These are phyloP conservation scores for Thyatira batis DNA, from an alignment of 2,888 invertebrate genomes.

Conservation along the genomic window DNA sequence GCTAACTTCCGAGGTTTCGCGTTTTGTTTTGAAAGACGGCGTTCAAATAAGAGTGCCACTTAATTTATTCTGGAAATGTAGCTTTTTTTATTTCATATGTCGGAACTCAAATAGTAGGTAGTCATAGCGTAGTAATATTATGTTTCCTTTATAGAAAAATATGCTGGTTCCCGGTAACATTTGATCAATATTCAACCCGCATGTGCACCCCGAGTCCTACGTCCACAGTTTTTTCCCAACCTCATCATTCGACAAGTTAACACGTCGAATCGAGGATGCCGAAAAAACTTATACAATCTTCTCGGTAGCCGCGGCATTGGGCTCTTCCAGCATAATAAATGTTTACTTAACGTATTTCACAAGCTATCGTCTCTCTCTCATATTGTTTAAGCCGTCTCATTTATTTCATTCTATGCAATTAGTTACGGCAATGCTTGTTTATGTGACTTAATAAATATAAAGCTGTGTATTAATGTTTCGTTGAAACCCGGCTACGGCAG, in stretches of 20 bases:
- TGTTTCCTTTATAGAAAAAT: background rate
- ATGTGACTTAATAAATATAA: constrained; percentile 36
- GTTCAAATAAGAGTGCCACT: background rate
- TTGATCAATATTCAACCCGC: constrained; percentile 60
- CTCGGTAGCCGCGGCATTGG: constrained; percentile 37
- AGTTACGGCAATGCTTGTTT: constrained; percentile 39
- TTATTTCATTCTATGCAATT: constrained; percentile 37
- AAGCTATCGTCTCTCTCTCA: constrained; percentile 38
- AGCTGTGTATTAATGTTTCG: constrained; percentile 30
- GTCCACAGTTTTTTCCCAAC: constrained; percentile 53
- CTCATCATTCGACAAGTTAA: constrained; percentile 56
- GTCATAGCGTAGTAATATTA: background rate
- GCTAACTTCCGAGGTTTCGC: background rate
- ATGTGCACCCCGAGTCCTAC: constrained; percentile 36
- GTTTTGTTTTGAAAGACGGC: background rate
- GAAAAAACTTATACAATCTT: constrained; percentile 49
- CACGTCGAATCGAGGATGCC: constrained; percentile 60
- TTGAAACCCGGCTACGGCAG: constrained; percentile 17
- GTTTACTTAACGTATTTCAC: constrained; percentile 40
- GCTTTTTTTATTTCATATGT: background rate
- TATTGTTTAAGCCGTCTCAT: constrained; percentile 29
- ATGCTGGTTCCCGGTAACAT: constrained; percentile 20
- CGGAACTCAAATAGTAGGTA: background rate
- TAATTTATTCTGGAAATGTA: background rate
- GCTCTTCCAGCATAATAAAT: constrained; percentile 48